phyloP scores from a whole-genome alignment of 1,140 invertebrate genomes.

The Zaprionus ornatus region DNA sequence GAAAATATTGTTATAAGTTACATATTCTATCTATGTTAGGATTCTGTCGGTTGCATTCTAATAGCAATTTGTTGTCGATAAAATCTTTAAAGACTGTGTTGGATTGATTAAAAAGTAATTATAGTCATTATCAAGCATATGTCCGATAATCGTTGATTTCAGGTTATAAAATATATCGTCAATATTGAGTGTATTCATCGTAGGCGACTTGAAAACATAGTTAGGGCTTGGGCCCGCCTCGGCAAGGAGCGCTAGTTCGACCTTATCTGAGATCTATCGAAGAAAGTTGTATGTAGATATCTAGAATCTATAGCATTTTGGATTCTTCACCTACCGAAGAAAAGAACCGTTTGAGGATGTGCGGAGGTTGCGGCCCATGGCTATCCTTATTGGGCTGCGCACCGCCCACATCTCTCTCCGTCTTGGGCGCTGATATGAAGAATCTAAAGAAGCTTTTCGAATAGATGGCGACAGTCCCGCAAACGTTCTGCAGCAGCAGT shows the following conservation, averaged over 20 bases:
- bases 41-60: background rate
- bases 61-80: background rate
- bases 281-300: background rate
- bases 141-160: slow-evolving; percentile 47
- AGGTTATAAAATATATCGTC: slow-evolving; percentile 15
- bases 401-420: background rate
- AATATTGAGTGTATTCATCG: slow-evolving; percentile 51
- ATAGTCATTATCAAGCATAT: slow-evolving; percentile 25
- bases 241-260: slow-evolving; percentile 24
- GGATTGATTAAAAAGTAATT: background rate
- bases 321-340: background rate
- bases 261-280: slow-evolving; percentile 26
- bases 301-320: background rate
- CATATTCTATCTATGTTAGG: background rate
- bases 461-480: background rate
- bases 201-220: slow-evolving; percentile 33
- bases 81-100: background rate
- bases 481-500: slow-evolving; percentile 34
- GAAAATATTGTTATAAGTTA: slow-evolving; percentile 2
- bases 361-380: background rate
- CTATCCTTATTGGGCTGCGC: background rate
- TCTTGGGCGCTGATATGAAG: background rate
- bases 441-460: slow-evolving; percentile 10
- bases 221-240: slow-evolving; percentile 4
- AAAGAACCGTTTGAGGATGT: background rate